phyloP scores from a whole-genome alignment of 53 echinoderm and acorn worm genomes.

The Holothuria leucospilota region DNA sequence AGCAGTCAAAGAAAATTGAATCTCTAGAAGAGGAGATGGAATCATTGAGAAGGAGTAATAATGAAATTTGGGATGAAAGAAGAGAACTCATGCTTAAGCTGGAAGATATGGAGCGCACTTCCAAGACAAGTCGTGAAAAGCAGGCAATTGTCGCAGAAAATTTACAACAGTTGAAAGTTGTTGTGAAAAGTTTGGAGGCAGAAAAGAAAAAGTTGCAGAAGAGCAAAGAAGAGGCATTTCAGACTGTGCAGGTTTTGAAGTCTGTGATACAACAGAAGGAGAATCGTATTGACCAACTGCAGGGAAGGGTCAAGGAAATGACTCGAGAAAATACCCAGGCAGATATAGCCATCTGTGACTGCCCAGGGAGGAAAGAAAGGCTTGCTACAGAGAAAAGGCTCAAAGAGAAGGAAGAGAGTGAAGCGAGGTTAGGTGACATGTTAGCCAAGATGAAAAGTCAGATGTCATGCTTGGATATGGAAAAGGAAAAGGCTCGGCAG shows the following conservation, averaged over 20 bases:
- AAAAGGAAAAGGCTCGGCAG: constrained; percentile 34
- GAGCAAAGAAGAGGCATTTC: constrained; percentile 38
- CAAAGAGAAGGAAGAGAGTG: constrained; percentile 44
- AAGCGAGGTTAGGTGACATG: constrained; percentile 37
- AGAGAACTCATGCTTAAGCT: constrained; percentile 32
- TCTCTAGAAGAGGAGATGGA: constrained; percentile 5
- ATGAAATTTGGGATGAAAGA: constrained; percentile 42
- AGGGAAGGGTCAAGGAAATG: constrained; percentile 39
- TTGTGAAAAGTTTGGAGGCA: background rate
- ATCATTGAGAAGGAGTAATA: constrained; percentile 19
- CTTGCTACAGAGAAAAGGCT: background rate
- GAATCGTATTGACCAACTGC: constrained; percentile 29
- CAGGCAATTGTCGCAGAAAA: background rate
- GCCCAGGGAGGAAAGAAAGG: constrained; percentile 15
- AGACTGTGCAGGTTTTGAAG: constrained; percentile 28
- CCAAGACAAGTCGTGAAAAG: background rate
- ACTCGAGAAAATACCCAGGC: constrained; percentile 7
- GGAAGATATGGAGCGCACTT: constrained; percentile 5
- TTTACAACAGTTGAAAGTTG: background rate
- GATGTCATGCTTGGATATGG: constrained; percentile 22
- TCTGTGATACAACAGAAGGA: constrained; percentile 45
- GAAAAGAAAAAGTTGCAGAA: constrained; percentile 30
- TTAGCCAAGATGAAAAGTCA: constrained; percentile 35
- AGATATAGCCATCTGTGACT: constrained; percentile 20
- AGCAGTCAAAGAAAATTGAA: constrained; percentile 4